Conservation (phyloP, 92 coral and sea anemone genomes). For the Phenganax subtilis region DNA sequence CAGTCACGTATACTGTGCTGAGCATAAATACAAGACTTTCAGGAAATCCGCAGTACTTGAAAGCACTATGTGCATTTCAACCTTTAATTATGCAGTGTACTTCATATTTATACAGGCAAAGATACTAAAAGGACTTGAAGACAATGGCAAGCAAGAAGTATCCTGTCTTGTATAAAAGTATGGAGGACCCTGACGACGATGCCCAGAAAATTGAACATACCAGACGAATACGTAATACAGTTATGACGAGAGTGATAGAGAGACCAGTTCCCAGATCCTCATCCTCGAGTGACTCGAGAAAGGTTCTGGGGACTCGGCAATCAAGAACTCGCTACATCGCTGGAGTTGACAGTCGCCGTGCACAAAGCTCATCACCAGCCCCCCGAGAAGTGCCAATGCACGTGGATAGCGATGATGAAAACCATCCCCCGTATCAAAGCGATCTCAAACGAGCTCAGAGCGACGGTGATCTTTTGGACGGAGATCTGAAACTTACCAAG, state of each 20-base stretch:
- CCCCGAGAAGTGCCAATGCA: constrained; percentile 14
- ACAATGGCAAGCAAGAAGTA: constrained; percentile 14
- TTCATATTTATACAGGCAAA: background rate
- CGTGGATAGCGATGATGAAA: constrained; percentile 9
- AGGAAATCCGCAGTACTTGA: too few species aligned
- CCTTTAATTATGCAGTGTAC: background rate
- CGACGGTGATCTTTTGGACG: constrained; percentile 32
- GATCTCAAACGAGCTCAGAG: constrained; percentile 38
- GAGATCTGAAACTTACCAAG: constrained; percentile 21
- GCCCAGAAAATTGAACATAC: constrained; percentile 32
- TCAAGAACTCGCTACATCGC: constrained; percentile 8
- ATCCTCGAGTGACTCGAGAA: background rate
- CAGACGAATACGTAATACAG: constrained; percentile 17
- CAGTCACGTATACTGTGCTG: too few species aligned
- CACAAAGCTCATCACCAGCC: constrained; percentile 23
- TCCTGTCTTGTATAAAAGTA: constrained; percentile 15
- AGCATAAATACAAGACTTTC: too few species aligned
- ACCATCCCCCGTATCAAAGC: constrained; percentile 17
- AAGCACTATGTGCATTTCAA: too few species aligned
- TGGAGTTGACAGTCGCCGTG: background rate
- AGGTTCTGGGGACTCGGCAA: constrained; percentile 5
- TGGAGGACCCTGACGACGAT: constrained; percentile 17
- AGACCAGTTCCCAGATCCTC: background rate
- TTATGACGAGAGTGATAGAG: constrained; percentile 6
- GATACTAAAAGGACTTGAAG: background rate